Evolutionary conservation across 2,113 vertebrate species (phyloP), one percentile per base, ranked within the genome.

Genomic region (Hemicordylus capensis): DNA sequence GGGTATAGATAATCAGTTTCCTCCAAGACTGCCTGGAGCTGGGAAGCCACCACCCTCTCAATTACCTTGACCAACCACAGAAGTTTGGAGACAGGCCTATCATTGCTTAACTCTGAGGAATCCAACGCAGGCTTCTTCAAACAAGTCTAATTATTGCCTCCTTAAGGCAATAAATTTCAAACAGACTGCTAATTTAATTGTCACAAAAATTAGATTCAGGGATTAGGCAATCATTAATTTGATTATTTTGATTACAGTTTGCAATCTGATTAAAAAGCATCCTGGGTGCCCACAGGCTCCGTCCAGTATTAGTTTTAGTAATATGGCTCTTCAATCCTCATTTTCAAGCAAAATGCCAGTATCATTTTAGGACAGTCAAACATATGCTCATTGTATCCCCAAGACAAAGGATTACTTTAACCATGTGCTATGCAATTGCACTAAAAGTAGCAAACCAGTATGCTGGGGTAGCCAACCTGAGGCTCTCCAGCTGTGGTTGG

Each of bases 111-210:
- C n/a, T n/a, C n/a, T n/a, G n/a, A n/a, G n/a, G n/a, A n/a, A n/a
- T n/a, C n/a, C n/a, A n/a, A n/a, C n/a, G n/a, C n/a, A n/a, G n/a
- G n/a, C 51, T 54, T 54, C 51, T 54, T 14, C 51, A 54, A 54
- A 14, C 17, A 17, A 54, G 51, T n/a, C n/a, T n/a, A n/a, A n/a
- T n/a, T n/a, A n/a, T n/a, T n/a, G n/a, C n/a, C 76, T 44, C 22
- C 24, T 44, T 78, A 61, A 37, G 59, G 42, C 26, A 48, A 73
- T 39, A n/a, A n/a, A 58, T 44, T 78, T 78, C 79, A 80, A 63
- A 64, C 77, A 64, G 28, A 46, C 37, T 79, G 39, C 77, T 79
- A 80, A 80, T 64, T n/a, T 64, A 80, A 80, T 80, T 66, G 59
- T 63, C 77, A 80, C 59, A 44, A 80, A n/a, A 80, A 80, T 80